Evolutionary conservation across 2,797 vertebrate genomes (phyloP), one percentile per base, ranked within the genome.

Genomic region (Poeciliopsis infans): DNA sequence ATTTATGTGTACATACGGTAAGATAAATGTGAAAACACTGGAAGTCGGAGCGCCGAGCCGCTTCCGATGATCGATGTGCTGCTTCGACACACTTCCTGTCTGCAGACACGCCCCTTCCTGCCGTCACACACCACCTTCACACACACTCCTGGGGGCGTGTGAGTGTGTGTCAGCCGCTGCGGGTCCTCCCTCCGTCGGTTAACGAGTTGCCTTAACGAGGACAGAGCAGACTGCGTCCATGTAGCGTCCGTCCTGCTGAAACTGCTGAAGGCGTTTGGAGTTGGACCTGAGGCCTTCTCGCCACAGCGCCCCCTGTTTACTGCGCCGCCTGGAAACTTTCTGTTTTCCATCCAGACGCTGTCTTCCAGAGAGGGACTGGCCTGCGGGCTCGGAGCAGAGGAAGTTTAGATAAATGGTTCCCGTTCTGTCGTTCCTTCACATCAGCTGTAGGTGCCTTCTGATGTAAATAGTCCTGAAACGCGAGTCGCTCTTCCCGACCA

Each of bases 1-100:
- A 90, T 93, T 94, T 90, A 91, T 93, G 83, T 95, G 91, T 94
- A 95, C 83, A 95, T 94, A 94, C 72, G 77, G 82, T 79, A 49
- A 83, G 85, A 84, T 90, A 77, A 81, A 87, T 83, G 93, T 90
- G 90, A 80, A 87, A 85, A 95, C 93, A 95, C 94, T 95, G 95
- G 93, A 86, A 78, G 81, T 70, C 64, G 85, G 77, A 66, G 81
- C 28, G 57, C 13, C 28, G 57, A 66, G 61, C 31, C 18, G 33
- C 59, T 7, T 64, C 31, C 18, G 59, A 79, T 83, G 83, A 80
- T 79, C 86, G 75, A 87, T 73, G 90, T 89, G 93, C 92, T 93
- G 94, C 93, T 93, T 84, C 43, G 64, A 46, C 7, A 28, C 75
- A 86, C 85, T 76, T 84, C 89, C 83, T 88, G 68, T 80, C 75